Conservation (phyloP, 2,797 vertebrate genomes). For the Eidolon dupreanum region DNA sequence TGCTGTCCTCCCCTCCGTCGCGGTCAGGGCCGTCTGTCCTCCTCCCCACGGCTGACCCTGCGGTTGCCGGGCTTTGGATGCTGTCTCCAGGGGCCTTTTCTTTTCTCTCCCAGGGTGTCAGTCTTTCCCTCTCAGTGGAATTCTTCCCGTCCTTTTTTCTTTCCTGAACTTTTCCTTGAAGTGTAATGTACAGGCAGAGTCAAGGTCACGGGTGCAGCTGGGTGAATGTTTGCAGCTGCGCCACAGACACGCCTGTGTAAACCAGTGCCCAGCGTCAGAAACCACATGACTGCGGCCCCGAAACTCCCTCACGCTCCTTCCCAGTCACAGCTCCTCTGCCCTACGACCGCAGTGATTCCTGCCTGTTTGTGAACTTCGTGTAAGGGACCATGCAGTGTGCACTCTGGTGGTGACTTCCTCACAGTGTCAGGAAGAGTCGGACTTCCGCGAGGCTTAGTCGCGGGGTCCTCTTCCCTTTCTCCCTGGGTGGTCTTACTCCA, state of each 20-base stretch:
- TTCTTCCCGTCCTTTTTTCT: neutral
- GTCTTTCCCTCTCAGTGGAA: neutral
- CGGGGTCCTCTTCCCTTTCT: neutral
- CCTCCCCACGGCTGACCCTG: neutral
- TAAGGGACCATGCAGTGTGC: too few species aligned
- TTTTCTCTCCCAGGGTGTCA: neutral
- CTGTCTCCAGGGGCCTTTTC: neutral
- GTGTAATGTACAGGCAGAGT: neutral
- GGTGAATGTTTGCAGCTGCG: neutral
- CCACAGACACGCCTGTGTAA: neutral
- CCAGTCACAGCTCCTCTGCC: neutral
- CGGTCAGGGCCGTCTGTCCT: too few species aligned
- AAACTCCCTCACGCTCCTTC: neutral
- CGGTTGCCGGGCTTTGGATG: neutral
- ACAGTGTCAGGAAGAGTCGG: neutral
- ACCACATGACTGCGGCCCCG: fast-evolving
- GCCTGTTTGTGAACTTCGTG: neutral
- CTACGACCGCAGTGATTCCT: neutral
- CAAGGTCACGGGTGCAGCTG: neutral
- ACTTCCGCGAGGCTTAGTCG: neutral
- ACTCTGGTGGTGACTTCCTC: neutral
- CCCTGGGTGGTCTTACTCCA: neutral
- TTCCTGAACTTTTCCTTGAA: neutral
- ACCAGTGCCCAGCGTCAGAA: too few species aligned
- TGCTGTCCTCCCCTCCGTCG: neutral